phyloP scores from a whole-genome alignment of 2,797 vertebrate genomes.

The Acipenser oxyrinchus region DNA sequence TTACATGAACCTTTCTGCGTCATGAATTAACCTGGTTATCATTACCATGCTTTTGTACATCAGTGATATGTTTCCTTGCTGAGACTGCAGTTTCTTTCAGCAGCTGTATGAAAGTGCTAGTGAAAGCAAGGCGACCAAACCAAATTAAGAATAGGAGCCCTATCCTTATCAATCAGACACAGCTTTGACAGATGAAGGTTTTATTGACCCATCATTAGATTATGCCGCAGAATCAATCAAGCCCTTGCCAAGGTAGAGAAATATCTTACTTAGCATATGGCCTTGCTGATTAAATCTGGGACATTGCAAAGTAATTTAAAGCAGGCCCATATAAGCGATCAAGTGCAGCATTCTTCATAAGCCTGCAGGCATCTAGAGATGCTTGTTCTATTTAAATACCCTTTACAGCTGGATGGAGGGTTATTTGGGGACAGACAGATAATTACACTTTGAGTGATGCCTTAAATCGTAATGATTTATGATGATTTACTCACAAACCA shows the following conservation, averaged over 20 bases:
- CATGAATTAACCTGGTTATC: background rate
- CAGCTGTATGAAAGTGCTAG: background rate
- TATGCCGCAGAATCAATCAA: background rate
- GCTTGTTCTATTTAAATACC: too few species aligned
- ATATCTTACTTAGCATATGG: background rate
- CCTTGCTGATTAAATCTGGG: background rate
- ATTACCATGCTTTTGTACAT: background rate
- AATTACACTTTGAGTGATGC: too few species aligned
- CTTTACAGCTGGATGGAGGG: too few species aligned
- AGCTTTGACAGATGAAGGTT: background rate
- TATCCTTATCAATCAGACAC: constrained; percentile 3
- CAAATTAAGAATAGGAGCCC: background rate
- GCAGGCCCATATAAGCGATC: background rate
- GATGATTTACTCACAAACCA: too few species aligned
- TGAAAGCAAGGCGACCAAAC: background rate
- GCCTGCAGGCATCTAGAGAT: background rate
- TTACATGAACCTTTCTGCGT: constrained; percentile 4
- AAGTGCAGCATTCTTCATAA: background rate
- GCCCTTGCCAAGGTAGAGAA: background rate
- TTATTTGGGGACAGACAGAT: too few species aligned
- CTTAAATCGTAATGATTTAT: too few species aligned
- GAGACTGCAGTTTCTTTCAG: constrained; percentile 1
- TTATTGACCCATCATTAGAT: background rate
- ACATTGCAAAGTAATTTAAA: constrained; percentile 2
- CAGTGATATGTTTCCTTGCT: background rate